phyloP scores from a whole-genome alignment of 1,140 invertebrate species.

The Thaumetopoea pityocampa region DNA sequence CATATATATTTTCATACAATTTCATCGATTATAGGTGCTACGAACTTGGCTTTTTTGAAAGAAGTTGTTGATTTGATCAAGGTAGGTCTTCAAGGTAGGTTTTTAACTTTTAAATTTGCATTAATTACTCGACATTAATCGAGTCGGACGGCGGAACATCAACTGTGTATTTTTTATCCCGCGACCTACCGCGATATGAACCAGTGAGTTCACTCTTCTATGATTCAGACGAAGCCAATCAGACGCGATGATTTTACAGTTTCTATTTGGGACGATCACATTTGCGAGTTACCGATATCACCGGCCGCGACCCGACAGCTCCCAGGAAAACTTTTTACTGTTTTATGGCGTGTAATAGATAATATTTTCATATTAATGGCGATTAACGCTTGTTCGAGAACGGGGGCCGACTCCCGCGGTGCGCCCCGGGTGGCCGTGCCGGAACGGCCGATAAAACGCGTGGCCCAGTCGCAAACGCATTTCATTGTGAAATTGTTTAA shows the following conservation, averaged over 20 bases:
- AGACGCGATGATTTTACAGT: slow-evolving; percentile 17
- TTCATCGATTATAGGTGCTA: too few species aligned
- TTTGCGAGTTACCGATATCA: slow-evolving; percentile 8
- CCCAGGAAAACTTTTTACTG: slow-evolving; percentile 8
- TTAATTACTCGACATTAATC: too few species aligned
- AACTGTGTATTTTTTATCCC: slow-evolving; percentile 2
- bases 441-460: slow-evolving; percentile 23
- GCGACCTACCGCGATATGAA: slow-evolving; percentile 11
- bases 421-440: slow-evolving; percentile 42
- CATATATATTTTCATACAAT: too few species aligned
- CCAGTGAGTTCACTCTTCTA: slow-evolving; percentile 15
- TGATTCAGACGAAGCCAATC: slow-evolving; percentile 13
- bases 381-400: slow-evolving; percentile 41
- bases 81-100: too few species aligned
- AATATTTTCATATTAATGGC: slow-evolving; percentile 53
- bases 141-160: too few species aligned
- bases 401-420: slow-evolving; percentile 51
- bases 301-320: too few species aligned
- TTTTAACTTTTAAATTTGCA: too few species aligned
- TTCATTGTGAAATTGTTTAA: too few species aligned
- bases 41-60: too few species aligned
- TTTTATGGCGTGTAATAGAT: slow-evolving; percentile 31
- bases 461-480: too few species aligned
- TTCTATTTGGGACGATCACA: slow-evolving; percentile 16
- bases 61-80: too few species aligned